These are phyloP conservation scores for Empis livida DNA, from an alignment of 2,888 invertebrate species.

Conservation along the genomic window DNA sequence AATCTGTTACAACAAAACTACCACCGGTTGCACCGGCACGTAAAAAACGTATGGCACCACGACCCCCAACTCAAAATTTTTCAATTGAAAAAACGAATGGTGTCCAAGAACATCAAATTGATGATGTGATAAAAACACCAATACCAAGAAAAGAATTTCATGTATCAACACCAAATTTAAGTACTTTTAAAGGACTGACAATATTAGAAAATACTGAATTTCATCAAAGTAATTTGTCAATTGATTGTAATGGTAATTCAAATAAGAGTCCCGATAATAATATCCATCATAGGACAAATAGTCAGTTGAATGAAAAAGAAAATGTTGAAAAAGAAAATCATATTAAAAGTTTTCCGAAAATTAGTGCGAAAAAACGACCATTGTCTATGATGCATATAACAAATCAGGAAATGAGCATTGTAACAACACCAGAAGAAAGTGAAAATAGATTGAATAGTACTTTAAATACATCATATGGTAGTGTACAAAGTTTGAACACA, in stretches of 20 bases:
- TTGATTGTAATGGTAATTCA: conserved; percentile 29
- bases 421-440: background rate
- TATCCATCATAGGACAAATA: background rate
- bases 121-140: background rate
- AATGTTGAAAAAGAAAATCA: conserved; percentile 7
- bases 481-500: conserved; percentile 11
- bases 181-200: conserved; percentile 9
- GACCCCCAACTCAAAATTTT: conserved; percentile 30
- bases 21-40: conserved; percentile 24
- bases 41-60: conserved; percentile 32
- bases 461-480: conserved; percentile 13
- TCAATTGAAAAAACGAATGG: conserved; percentile 23
- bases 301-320: background rate
- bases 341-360: conserved; percentile 7
- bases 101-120: background rate
- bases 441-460: conserved; percentile 13
- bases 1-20: conserved; percentile 6
- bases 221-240: conserved; percentile 14
- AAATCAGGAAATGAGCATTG: conserved; percentile 9
- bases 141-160: conserved; percentile 26
- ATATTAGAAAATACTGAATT: conserved; percentile 10
- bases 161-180: conserved; percentile 31
- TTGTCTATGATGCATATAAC: conserved; percentile 12
- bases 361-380: conserved; percentile 9
- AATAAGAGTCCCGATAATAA: conserved; percentile 14